Percentiles rank a stretch among this genome's conserved stretches.
Evolutionary conservation across 2,797 vertebrate species (phyloP).

Genomic region (Anolis apletophallus): DNA sequence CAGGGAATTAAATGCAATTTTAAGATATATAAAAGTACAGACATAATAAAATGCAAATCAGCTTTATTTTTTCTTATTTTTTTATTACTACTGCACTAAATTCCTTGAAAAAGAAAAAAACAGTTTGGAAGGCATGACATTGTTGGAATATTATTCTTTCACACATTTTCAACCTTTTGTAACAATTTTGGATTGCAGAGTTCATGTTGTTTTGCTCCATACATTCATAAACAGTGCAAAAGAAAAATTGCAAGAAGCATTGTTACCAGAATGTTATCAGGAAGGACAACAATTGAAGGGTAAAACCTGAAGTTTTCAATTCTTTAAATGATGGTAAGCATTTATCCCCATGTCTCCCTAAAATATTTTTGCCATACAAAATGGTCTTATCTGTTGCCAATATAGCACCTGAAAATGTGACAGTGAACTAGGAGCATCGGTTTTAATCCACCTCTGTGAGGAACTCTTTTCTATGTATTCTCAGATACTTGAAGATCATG

Average conservation of each 20-base stretch:
- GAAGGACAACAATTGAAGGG: not conserved
- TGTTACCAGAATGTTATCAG: not conserved
- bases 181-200: not conserved
- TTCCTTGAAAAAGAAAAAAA: too few relatives aligned
- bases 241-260: not conserved
- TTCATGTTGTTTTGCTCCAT: not conserved
- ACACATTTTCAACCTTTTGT: not conserved
- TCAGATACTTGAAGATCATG: not conserved
- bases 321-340: too few relatives aligned
- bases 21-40: too few relatives aligned
- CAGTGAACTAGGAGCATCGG: not conserved
- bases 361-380: not conserved
- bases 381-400: not conserved
- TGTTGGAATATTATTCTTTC: not conserved
- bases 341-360: too few relatives aligned
- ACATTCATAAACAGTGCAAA: not conserved
- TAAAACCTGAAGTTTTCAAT: too few relatives aligned
- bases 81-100: too few relatives aligned
- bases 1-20: too few relatives aligned
- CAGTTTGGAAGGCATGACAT: too few relatives aligned
- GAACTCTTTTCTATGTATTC: not conserved
- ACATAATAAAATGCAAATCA: too few relatives aligned
- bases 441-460: not conserved
- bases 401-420: not conserved
- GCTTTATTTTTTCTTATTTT: too few relatives aligned